Evolutionary conservation across 2,888 invertebrate genomes (phyloP), one percentile per base, ranked within the genome.

Genomic region (Yponomeuta malinellus): DNA sequence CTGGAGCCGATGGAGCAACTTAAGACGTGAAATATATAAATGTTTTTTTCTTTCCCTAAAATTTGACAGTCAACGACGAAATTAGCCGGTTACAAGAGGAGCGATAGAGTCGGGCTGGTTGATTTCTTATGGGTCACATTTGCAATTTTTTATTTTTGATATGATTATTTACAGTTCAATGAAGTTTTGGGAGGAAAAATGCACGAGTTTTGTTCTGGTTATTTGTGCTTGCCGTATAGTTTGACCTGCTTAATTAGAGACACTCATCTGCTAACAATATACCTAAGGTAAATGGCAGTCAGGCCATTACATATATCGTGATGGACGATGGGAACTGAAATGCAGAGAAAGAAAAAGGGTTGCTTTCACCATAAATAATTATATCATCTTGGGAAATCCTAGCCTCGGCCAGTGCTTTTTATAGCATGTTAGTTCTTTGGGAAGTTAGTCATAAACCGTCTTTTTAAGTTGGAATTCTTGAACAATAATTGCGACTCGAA

Each of bases 361-460:
- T 37, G 48, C 68, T 52, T 69, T 69, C 48, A 52, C 29, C 52
- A 52, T 68, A 29, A 68, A 68, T 37, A 37, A 67, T 67, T 37
- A 69, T 48, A 69, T 48, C 10, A n/a, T 48, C 52, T 69, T 69
- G 68, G 52, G 68, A 69, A 69, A 43, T 69, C 10, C 33, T 31
- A 15, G 43, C 48, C 68, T 69, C 52, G 23, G 48, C n/a, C 43
- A 31, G 10, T 31, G 10, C 33, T 65, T 29, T 65, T 65, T 65
- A 33, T 59, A 15, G 3, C 52, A 59, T 12, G 52, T 59, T 59
- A 3, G 12, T 59, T 59, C 52, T 15, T 12, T 15, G 5, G 15
- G 52, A 59, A 59, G 52, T 43, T 43, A 5, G 43, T 59, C 52
- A 15, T 59, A 59, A 15, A 59, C 52, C 12, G 12, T 59, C 15